Evolutionary conservation across 2,797 vertebrate genomes (phyloP).

Genomic region (Dendrocincla fuliginosa): DNA sequence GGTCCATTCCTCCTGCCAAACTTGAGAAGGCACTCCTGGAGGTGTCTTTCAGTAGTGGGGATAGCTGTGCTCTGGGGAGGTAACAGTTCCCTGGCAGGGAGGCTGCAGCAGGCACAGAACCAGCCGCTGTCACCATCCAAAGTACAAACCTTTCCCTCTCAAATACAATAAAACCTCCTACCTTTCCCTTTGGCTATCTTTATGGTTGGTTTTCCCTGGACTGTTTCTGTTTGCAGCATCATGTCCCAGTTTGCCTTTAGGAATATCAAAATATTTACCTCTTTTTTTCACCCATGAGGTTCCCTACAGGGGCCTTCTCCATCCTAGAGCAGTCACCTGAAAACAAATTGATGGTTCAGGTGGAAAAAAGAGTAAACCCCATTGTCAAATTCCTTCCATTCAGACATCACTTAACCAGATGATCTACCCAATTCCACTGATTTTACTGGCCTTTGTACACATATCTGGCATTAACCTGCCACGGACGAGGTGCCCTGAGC

Average conservation of each 20-base stretch:
- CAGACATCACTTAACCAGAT: neutral
- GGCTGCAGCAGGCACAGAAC: neutral
- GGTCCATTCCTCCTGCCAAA: neutral
- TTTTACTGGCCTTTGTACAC: neutral
- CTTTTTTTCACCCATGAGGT: neutral
- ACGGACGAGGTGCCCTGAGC: accelerated
- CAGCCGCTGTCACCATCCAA: neutral
- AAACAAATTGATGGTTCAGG: neutral
- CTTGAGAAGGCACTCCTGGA: neutral
- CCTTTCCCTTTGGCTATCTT: neutral
- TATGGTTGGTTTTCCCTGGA: neutral
- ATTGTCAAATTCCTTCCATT: neutral
- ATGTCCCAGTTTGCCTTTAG: neutral
- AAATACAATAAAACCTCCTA: neutral
- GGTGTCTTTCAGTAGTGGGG: neutral
- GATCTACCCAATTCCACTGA: neutral
- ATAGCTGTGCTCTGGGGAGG: neutral
- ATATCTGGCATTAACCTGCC: neutral
- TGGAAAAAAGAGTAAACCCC: neutral
- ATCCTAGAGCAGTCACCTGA: neutral
- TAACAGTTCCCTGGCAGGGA: neutral
- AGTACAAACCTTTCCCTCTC: neutral
- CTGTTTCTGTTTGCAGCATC: neutral
- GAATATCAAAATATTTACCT: neutral
- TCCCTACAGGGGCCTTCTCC: neutral